These are phyloP conservation scores for Phortica okadai DNA, from an alignment of 2,888 invertebrate species.

Conservation along the genomic window DNA sequence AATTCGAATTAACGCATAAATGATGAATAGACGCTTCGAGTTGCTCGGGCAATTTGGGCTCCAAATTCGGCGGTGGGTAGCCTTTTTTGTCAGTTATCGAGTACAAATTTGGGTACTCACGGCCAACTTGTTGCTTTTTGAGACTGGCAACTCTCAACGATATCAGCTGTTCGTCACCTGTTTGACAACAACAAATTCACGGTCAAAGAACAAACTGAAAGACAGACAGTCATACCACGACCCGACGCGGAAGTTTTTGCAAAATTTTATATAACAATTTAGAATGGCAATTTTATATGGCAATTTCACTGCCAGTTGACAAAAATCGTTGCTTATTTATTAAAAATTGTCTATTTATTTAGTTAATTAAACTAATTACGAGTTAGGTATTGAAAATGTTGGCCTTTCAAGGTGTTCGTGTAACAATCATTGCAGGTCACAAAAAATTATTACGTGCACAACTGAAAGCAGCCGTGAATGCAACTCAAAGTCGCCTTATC, in stretches of 20 bases:
- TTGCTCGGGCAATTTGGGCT: too few species aligned
- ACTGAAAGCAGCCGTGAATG: not conserved
- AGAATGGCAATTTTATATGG: not conserved
- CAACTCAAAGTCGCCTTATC: conserved; percentile 44
- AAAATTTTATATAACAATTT: conserved; percentile 18
- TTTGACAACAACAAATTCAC: too few species aligned
- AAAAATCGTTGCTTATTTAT: not conserved
- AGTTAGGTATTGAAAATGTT: not conserved
- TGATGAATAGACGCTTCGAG: too few species aligned
- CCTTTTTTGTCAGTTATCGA: too few species aligned
- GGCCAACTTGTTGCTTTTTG: too few species aligned
- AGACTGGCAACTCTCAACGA: too few species aligned
- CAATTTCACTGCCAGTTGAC: conserved; percentile 19
- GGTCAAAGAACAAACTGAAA: too few species aligned
- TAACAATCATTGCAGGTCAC: not conserved
- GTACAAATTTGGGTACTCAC: too few species aligned
- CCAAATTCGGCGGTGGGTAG: too few species aligned
- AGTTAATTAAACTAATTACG: conserved; percentile 3
- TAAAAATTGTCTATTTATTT: not conserved
- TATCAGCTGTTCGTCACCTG: too few species aligned
- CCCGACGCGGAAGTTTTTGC: not conserved
- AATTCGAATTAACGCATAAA: too few species aligned
- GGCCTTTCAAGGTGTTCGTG: not conserved
- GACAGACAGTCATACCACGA: too few species aligned
- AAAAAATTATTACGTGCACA: conserved; percentile 10